A percentile compares a stretch with the other conserved stretches of the same genome.
Conservation (phyloP, 1,140 invertebrate species). For the Periplaneta americana region DNA sequence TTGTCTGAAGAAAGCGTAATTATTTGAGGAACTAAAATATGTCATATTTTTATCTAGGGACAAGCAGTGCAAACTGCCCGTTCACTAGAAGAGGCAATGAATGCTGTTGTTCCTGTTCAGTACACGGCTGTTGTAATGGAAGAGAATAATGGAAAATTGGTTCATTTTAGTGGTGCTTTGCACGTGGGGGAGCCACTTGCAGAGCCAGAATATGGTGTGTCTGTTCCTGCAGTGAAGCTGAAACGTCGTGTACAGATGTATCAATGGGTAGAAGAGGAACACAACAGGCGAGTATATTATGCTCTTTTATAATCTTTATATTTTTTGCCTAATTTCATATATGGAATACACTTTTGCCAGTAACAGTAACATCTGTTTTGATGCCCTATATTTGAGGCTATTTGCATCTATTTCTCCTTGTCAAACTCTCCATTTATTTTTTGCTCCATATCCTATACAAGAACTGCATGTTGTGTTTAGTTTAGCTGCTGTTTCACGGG, state of each 20-base stretch:
- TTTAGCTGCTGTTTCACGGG: no score
- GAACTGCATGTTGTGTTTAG: no score
- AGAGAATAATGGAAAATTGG: constrained; percentile 65
- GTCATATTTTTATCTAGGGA: constrained; percentile 54
- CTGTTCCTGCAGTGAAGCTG: constrained; percentile 65
- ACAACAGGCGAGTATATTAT: constrained; percentile 41
- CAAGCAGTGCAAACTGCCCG: constrained; percentile 61
- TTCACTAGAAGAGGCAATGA: constrained; percentile 64
- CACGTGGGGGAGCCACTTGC: constrained; percentile 70
- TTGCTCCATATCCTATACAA: no score
- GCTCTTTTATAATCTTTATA: no score
- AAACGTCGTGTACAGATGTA: constrained; percentile 82
- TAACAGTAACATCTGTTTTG: no score
- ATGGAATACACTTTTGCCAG: no score
- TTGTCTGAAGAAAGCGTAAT: constrained; percentile 4
- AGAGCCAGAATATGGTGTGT: constrained; percentile 73
- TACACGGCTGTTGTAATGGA: constrained; percentile 43
- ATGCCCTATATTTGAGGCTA: no score
- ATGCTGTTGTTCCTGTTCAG: constrained; percentile 49
- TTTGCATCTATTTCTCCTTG: no score
- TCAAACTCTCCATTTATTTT: no score
- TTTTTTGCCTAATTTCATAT: no score
- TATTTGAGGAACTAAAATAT: constrained; percentile 13
- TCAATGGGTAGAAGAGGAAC: constrained; percentile 80
- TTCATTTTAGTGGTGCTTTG: constrained; percentile 69